Base-by-base conservation (phyloP, 2,888 invertebrate species). In the Dione juno region DNA sequence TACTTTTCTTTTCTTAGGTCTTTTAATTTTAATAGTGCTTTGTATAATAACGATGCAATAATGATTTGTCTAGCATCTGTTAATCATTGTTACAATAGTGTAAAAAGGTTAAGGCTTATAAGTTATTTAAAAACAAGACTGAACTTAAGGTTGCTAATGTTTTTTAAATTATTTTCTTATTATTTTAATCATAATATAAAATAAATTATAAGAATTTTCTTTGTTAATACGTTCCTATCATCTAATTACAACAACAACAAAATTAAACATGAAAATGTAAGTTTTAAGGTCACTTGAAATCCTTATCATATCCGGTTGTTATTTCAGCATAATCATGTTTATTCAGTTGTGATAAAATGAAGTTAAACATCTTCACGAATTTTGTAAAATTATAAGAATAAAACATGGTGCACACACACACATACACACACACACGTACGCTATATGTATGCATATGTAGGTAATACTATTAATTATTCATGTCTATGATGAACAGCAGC, bases 271-370 rank as follows among this genome's bases (percentile, higher is more conserved):
- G 50, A 59, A 59, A 59, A 59, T 59, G 10, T 41, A 57, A 35
- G 9, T 66, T 28, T 45, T 57, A 59, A 59, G 59, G 67, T 67
- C 50, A 67, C 48, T 41, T 43, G 50, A 59, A 67, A 58, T 48
- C 28, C 50, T 67, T 67, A 67, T 67, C 67, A 16, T 50, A 59
- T 52, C 50, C 67, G 67, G 59, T 41, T 14, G 66, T 67, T 59
- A 41, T 41, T 50, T 67, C 41, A 41, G 50, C 9, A 45, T n/a
- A 14, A 37, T 57, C 37, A 16, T 45, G 40, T 59, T 66, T 41
- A 40, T 50, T 67, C 58, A 67, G 58, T 59, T 50, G 58, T 48
- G 48, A 67, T 59, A 21, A 37, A 41, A 59, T 28, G 19, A 11
- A 45, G n/a, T 45, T 35, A 11, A 59, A 7, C 11, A 28, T 28